Evolutionary conservation across 2,113 vertebrate species (phyloP).

Genomic region (Anoplopoma fimbria): DNA sequence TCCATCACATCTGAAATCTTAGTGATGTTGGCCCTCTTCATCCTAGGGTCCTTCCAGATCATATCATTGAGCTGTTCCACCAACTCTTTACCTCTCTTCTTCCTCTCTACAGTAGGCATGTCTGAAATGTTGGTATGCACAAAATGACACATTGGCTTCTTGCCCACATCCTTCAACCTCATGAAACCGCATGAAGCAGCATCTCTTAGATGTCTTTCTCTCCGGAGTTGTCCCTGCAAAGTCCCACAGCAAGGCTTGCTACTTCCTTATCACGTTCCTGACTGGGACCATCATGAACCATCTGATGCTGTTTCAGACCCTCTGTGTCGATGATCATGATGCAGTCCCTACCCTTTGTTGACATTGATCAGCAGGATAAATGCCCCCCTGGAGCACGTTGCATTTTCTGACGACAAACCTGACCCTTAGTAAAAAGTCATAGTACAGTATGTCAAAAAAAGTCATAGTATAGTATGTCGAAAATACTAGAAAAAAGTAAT

Average conservation of each 20-base stretch:
- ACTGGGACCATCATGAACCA: conserved; percentile 69
- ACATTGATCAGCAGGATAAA: conserved; percentile 78
- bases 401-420: conserved; percentile 85
- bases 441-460: too few relatives aligned
- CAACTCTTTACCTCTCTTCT: conserved; percentile 74
- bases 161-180: conserved; percentile 77
- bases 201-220: conserved; percentile 75
- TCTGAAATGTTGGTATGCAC: conserved; percentile 84
- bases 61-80: conserved; percentile 77
- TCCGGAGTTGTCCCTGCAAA: conserved; percentile 71
- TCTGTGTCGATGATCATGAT: conserved; percentile 78
- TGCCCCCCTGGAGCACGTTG: conserved; percentile 82
- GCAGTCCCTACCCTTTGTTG: conserved; percentile 73
- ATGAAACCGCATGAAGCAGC: conserved; percentile 73
- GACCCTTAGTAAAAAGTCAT: conserved; percentile 76
- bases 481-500: too few relatives aligned
- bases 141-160: conserved; percentile 83
- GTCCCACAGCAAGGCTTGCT: conserved; percentile 83
- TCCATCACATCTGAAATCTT: conserved; percentile 77
- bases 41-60: conserved; percentile 71
- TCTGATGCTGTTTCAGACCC: conserved; percentile 69
- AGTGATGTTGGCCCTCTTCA: conserved; percentile 70
- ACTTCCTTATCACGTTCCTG: conserved; percentile 82
- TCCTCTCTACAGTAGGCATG: conserved; percentile 76
- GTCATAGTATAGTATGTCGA: too few relatives aligned